phyloP scores from a whole-genome alignment of 2,797 vertebrate genomes.

The Moxostoma hubbsi region DNA sequence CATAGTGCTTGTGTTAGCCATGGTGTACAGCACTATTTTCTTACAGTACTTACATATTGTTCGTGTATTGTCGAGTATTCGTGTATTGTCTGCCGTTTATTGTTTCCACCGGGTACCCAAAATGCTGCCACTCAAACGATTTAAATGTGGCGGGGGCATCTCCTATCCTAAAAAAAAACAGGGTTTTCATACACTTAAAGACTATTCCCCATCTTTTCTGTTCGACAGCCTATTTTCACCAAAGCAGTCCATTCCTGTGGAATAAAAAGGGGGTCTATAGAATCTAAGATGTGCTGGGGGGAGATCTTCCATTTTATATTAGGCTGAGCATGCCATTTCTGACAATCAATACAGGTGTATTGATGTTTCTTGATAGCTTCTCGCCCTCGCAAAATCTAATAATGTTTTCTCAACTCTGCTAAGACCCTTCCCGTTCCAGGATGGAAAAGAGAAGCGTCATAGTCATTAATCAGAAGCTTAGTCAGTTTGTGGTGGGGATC shows the following conservation, averaged over 20 bases:
- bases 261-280: background rate
- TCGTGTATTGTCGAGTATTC: too few relatives aligned
- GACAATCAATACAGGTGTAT: constrained; percentile 3
- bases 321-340: background rate
- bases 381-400: constrained; percentile 1
- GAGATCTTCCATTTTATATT: background rate
- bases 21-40: too few relatives aligned
- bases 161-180: too few relatives aligned
- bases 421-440: background rate
- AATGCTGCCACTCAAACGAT: too few relatives aligned
- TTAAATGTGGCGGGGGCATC: too few relatives aligned
- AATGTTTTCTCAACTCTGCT: background rate
- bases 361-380: constrained; percentile 27
- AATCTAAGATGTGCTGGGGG: background rate
- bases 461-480: constrained; percentile 36
- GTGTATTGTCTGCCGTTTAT: too few relatives aligned
- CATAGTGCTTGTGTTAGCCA: too few relatives aligned
- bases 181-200: constrained; percentile 27
- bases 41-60: too few relatives aligned
- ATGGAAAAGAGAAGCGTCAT: constrained; percentile 6
- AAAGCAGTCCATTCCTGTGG: constrained; percentile 16
- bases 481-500: constrained; percentile 18
- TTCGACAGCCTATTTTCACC: constrained; percentile 2
- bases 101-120: too few relatives aligned
- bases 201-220: constrained; percentile 25